Conservation (phyloP, 2,113 vertebrate species). For the Nibea albiflora region DNA sequence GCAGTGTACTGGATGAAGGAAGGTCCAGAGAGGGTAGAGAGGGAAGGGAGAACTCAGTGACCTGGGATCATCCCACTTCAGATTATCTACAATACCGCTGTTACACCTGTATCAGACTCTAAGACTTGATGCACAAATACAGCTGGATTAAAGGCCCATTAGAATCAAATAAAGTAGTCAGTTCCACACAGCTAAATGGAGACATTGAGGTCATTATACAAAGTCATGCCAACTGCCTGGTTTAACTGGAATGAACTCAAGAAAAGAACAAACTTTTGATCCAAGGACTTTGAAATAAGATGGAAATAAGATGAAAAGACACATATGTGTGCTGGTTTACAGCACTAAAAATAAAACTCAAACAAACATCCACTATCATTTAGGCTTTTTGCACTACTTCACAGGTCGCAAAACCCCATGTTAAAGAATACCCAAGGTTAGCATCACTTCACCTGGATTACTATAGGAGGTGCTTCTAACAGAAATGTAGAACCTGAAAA, state of each 20-base stretch:
- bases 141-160: slow-evolving; percentile 54
- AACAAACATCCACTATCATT: not conserved
- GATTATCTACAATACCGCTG: slow-evolving; percentile 53
- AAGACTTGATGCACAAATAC: slow-evolving; percentile 20
- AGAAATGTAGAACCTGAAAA: not conserved
- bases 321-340: not conserved
- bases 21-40: slow-evolving; percentile 18
- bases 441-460: not conserved
- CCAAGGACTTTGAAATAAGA: not conserved
- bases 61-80: slow-evolving; percentile 57
- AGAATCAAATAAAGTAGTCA: slow-evolving; percentile 33
- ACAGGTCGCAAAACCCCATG: not conserved
- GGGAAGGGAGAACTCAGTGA: slow-evolving; percentile 70
- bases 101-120: slow-evolving; percentile 31
- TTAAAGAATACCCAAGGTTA: not conserved
- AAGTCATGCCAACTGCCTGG: not conserved
- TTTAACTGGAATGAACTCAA: slow-evolving; percentile 23
- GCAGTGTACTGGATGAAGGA: slow-evolving; percentile 2
- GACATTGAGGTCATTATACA: slow-evolving; percentile 45
- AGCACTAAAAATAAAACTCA: not conserved
- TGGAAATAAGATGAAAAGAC: not conserved
- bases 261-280: not conserved
- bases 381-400: not conserved
- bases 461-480: no score
- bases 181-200: slow-evolving; percentile 5